Percentiles rank a stretch among this genome's conserved stretches.
These are phyloP conservation scores for Agriopis leucophaearia DNA, from an alignment of 2,888 invertebrate species.

Conservation along the genomic window DNA sequence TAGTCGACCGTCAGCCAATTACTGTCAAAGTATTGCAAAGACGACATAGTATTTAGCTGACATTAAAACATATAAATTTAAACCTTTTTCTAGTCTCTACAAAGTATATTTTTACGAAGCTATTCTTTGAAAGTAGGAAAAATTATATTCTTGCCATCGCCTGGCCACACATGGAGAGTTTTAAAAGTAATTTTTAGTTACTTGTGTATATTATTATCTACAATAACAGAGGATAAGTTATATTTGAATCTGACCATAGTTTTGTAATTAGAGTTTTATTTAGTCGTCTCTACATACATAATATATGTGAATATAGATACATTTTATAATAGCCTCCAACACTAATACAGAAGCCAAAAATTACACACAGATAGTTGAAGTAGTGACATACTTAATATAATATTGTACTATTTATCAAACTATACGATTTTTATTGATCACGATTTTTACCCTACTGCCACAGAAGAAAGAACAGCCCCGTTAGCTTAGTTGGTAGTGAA, in stretches of 20 bases:
- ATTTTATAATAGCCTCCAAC: too few species aligned
- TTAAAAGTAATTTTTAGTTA: slow-evolving; percentile 49
- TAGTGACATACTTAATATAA: too few species aligned
- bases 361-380: too few species aligned
- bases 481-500: too few species aligned
- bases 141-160: slow-evolving; percentile 32
- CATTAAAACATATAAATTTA: neutral
- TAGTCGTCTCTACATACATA: slow-evolving; percentile 9
- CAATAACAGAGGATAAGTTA: slow-evolving; percentile 29
- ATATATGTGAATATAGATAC: too few species aligned
- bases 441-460: too few species aligned
- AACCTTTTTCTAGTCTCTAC: neutral
- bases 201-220: slow-evolving; percentile 29
- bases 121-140: neutral
- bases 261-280: slow-evolving; percentile 15
- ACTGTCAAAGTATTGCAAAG: slow-evolving; percentile 41
- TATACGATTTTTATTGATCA: too few species aligned
- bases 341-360: too few species aligned
- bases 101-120: slow-evolving; percentile 1
- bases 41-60: neutral
- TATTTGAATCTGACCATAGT: slow-evolving; percentile 27
- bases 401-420: too few species aligned
- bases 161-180: slow-evolving; percentile 61
- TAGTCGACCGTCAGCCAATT: slow-evolving; percentile 53
- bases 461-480: too few species aligned